Conservation (phyloP, 2,797 vertebrate genomes). For the Tamandua tetradactyla region DNA sequence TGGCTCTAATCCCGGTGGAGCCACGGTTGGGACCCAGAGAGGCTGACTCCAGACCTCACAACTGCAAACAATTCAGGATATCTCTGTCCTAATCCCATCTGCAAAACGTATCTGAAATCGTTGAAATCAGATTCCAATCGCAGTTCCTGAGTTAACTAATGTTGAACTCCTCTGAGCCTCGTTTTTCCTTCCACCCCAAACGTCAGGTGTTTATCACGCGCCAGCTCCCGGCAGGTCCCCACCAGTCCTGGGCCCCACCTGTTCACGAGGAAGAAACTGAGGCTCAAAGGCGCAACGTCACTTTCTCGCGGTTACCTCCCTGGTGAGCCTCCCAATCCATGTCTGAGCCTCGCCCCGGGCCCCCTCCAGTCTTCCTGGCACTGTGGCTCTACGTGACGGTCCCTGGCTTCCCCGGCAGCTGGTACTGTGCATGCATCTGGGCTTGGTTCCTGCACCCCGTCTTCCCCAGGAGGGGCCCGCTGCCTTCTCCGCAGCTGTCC, state of each 20-base stretch:
- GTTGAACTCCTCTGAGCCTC: background rate
- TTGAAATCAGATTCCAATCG: background rate
- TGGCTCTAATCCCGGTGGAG: background rate
- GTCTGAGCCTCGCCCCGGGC: too few species aligned
- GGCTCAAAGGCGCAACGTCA: background rate
- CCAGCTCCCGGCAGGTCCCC: too few species aligned
- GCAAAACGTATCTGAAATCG: background rate
- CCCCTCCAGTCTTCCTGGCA: background rate
- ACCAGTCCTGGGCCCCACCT: background rate
- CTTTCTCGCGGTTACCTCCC: background rate
- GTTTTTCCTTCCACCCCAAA: background rate
- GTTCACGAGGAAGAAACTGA: background rate
- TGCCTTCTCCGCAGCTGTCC: fast-evolving
- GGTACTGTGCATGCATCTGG: background rate
- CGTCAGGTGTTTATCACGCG: background rate
- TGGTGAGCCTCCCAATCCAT: background rate
- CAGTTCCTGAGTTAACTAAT: background rate
- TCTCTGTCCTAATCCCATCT: background rate
- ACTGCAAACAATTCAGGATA: background rate
- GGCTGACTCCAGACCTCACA: background rate
- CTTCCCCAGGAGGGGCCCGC: background rate
- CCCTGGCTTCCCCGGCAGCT: background rate
- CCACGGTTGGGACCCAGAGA: background rate
- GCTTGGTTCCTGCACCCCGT: fast-evolving
- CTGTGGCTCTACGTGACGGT: background rate